A percentile compares a stretch with the other conserved stretches of the same genome.
Conservation (phyloP, 23 tunicate genomes). For the Pegea sp. region DNA sequence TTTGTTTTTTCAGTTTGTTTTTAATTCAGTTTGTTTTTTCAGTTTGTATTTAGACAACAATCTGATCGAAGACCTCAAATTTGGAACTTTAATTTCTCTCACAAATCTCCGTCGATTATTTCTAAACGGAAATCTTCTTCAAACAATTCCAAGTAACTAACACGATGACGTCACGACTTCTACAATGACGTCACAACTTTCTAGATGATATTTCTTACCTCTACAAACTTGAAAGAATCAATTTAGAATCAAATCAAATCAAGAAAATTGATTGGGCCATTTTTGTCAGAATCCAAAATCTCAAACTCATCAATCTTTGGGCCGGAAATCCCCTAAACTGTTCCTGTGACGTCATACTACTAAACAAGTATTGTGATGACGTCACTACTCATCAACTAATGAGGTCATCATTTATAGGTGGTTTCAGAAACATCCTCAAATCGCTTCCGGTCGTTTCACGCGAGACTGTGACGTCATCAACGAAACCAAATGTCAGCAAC, state of each 20-base stretch:
- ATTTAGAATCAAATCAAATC: constrained; percentile 21
- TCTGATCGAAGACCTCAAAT: constrained; percentile 5
- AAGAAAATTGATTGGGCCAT: constrained; percentile 25
- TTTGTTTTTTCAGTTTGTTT: too few species aligned
- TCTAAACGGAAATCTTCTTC: constrained; percentile 23
- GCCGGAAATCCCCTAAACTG: constrained; percentile 28
- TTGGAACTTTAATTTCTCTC: constrained; percentile 6
- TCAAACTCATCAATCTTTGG: constrained; percentile 16
- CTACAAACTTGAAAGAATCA: constrained; percentile 18
- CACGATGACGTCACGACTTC: not conserved
- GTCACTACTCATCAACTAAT: too few species aligned
- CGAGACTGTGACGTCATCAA: too few species aligned
- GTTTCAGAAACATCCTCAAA: too few species aligned
- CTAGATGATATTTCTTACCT: constrained; percentile 47
- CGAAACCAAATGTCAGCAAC: too few species aligned
- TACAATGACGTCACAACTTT: not conserved
- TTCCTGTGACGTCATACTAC: constrained; percentile 40
- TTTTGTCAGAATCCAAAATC: constrained; percentile 15
- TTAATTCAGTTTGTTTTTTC: too few species aligned
- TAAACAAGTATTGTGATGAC: constrained; percentile 16
- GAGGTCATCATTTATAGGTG: not conserved
- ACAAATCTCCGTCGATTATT: constrained; percentile 13
- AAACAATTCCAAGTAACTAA: constrained; percentile 28
- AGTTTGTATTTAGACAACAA: constrained; percentile 37
- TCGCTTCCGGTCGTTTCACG: too few species aligned